A percentile compares a stretch with the other conserved stretches of the same genome.
phyloP scores from a whole-genome alignment of 2,888 invertebrate species.

The Epistrophella euchroma region DNA sequence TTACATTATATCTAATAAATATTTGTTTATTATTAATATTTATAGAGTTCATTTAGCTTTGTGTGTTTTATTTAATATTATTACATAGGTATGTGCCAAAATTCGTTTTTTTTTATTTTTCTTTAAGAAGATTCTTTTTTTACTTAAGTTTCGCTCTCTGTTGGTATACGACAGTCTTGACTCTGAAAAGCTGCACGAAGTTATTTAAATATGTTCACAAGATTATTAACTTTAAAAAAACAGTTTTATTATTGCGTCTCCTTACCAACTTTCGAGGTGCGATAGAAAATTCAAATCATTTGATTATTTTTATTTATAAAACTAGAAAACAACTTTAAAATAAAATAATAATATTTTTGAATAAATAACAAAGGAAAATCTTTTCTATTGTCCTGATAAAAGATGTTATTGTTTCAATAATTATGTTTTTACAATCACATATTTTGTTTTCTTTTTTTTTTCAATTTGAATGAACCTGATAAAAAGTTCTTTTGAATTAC shows the following conservation, averaged over 20 bases:
- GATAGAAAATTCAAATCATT: slow-evolving; percentile 27
- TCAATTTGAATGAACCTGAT: slow-evolving; percentile 49
- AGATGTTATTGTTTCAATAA: slow-evolving; percentile 35
- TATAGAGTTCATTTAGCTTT: slow-evolving; percentile 30
- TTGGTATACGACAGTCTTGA: slow-evolving; percentile 25
- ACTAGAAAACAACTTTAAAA: slow-evolving; percentile 55
- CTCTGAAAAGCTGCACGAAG: slow-evolving; percentile 34
- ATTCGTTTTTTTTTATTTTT: slow-evolving; percentile 35
- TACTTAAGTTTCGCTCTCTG: slow-evolving; percentile 38
- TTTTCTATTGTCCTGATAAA: slow-evolving; percentile 66
- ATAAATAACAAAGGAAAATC: slow-evolving; percentile 36
- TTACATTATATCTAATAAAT: slow-evolving; percentile 39
- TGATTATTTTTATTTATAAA: slow-evolving; percentile 19
- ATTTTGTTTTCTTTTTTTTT: slow-evolving; percentile 38
- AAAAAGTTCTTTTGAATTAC: slow-evolving; percentile 16
- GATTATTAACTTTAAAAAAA: background rate
- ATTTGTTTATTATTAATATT: slow-evolving; percentile 43
- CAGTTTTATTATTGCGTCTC: background rate
- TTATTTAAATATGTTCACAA: slow-evolving; percentile 5
- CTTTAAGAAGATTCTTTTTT: slow-evolving; percentile 3
- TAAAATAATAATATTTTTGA: slow-evolving; percentile 4
- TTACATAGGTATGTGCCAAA: slow-evolving; percentile 49
- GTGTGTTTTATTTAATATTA: slow-evolving; percentile 43
- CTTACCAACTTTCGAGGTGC: slow-evolving; percentile 14
- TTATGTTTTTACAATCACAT: slow-evolving; percentile 56